Conservation (phyloP, 2,888 invertebrate species). For the Celastrina argiolus region DNA sequence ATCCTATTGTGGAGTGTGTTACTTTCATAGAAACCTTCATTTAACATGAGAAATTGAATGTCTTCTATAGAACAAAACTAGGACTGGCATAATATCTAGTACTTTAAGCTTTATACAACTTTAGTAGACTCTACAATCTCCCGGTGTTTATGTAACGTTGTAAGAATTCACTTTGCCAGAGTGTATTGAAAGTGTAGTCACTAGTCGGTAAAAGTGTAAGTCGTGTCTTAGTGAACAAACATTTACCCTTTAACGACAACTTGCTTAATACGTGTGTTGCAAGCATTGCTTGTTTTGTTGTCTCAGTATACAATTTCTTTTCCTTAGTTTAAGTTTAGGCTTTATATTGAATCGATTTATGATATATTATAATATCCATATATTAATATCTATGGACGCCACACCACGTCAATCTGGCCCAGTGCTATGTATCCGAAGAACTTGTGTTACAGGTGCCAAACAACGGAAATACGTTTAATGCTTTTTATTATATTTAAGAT, state of each 20-base stretch:
- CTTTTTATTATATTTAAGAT: no score
- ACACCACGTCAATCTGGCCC: no score
- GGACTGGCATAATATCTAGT: not conserved
- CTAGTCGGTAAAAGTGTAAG: conserved; percentile 31
- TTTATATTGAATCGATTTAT: no score
- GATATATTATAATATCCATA: no score
- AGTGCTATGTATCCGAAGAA: no score
- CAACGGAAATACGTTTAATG: no score
- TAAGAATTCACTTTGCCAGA: conserved; percentile 18
- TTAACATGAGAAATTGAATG: not conserved
- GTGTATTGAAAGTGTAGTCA: conserved; percentile 17
- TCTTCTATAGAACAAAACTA: not conserved
- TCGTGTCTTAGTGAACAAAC: conserved; percentile 41
- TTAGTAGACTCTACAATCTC: not conserved
- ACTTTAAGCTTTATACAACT: not conserved
- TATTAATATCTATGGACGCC: no score
- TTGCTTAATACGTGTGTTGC: conserved; percentile 24
- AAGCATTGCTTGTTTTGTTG: conserved; percentile 17
- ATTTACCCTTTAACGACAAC: conserved; percentile 36
- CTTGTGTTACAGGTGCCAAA: no score
- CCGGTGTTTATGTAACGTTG: conserved; percentile 9
- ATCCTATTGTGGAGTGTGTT: no score
- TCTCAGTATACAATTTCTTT: not conserved
- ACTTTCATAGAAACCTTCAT: not conserved
- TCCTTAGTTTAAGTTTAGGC: not conserved